Evolutionary conservation across 2,888 invertebrate species (phyloP), one percentile per base, ranked within the genome.

Genomic region (Ormyrus pomaceus): DNA sequence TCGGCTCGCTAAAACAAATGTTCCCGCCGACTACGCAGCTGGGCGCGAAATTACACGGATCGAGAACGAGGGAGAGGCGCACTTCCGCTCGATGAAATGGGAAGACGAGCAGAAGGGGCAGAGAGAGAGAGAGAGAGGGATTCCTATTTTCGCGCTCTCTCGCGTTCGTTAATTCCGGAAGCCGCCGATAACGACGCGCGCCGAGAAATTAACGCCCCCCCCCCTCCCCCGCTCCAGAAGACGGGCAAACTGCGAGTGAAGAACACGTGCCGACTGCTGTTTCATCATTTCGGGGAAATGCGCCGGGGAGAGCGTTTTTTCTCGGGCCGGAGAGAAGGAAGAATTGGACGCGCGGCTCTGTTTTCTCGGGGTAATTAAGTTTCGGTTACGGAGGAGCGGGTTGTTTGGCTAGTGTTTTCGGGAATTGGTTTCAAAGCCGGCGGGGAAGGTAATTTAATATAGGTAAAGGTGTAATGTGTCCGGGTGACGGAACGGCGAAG

Each of bases 1-100:
- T 50, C 58, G 69, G 46, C 70, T 69, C 56, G 77, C 61, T 77
- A 70, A 77, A 77, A 77, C n/a, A 70, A 77, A 70, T 56, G 66
- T 75, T 75, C 73, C 19, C 62, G 77, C 77, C 62, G 76, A 69
- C 76, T 76, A 45, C 46, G 76, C 76, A 69, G 53, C 34, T 34
- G 53, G 55, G 6, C 48, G 69, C 62, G 53, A 69, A 76, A 76
- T 76, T 76, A 76, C 76, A 62, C 55, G 61, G 55, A 10, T 34
- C 34, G 34, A 34, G 34, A 34, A 34, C 34, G 34, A 34, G 34
- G 34, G 34, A 34, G 34, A 34, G 34, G 34, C 34, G 34, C 34
- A 34, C 34, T 34, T 34, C 34, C 34, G 34, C 34, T 34, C 34
- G 34, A 34, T 34, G 34, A 34, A 34, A 34, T 34, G 34, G 4